Percentiles rank a stretch among this genome's conserved stretches.
Evolutionary conservation across 2,888 invertebrate genomes (phyloP).

Genomic region (Ferrisia virgata): DNA sequence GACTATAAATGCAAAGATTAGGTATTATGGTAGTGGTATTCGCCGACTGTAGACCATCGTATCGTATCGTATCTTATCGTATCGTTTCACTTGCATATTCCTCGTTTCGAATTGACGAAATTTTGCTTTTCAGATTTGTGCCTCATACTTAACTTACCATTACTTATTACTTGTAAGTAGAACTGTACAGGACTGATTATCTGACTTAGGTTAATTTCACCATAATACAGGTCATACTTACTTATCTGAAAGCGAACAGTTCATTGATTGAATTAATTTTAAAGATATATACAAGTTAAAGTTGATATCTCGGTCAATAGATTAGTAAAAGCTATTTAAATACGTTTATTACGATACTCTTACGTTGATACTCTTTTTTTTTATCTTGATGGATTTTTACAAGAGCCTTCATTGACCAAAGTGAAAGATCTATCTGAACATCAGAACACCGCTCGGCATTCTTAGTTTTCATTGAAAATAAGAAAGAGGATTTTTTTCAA

Average conservation of each 20-base stretch:
- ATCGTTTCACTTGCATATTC: no score
- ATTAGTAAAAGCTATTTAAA: not conserved
- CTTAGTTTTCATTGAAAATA: constrained; percentile 6
- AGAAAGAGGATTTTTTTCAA: not conserved
- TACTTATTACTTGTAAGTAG: no score
- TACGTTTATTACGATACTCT: not conserved
- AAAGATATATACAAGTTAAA: not conserved
- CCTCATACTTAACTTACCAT: no score
- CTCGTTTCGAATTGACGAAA: no score
- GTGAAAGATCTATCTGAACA: not conserved
- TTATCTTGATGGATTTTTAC: not conserved
- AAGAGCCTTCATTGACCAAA: not conserved
- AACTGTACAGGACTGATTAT: no score
- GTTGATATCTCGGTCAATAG: not conserved
- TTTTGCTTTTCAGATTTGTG: no score
- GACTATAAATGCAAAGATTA: constrained; percentile 37
- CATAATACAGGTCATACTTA: not conserved
- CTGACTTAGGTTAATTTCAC: not conserved
- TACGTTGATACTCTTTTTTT: not conserved
- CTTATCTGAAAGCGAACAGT: not conserved
- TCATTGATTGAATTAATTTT: not conserved
- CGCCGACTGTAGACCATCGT: no score
- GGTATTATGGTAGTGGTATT: no score
- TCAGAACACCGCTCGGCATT: not conserved
- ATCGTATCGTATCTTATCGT: no score